A percentile compares a stretch with the other conserved stretches of the same genome.
These are phyloP conservation scores for Drosophila nasuta DNA, from an alignment of 1,140 invertebrate genomes.

Conservation along the genomic window DNA sequence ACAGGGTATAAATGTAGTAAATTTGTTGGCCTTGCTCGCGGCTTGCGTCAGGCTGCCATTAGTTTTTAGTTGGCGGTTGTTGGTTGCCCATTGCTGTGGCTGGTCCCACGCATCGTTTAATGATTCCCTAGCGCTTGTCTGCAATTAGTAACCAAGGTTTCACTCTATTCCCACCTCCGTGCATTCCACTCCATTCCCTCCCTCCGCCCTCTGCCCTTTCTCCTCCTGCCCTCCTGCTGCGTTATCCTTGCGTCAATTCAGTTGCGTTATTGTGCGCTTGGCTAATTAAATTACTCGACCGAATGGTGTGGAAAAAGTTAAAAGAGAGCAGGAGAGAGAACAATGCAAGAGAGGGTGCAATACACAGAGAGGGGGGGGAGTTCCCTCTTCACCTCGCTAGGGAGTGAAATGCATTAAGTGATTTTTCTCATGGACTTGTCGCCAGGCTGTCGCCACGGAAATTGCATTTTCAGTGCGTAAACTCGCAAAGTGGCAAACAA, in stretches of 20 bases:
- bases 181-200: background rate
- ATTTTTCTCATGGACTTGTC: slow-evolving; percentile 57
- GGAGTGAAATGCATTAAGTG: slow-evolving; percentile 58
- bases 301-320: slow-evolving; percentile 49
- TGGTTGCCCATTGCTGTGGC: slow-evolving; percentile 6
- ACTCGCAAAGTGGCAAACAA: slow-evolving; percentile 42
- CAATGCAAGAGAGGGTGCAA: slow-evolving; percentile 26
- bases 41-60: slow-evolving; percentile 37
- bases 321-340: slow-evolving; percentile 20
- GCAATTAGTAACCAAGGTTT: slow-evolving; percentile 72
- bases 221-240: background rate
- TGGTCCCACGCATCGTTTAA: slow-evolving; percentile 58
- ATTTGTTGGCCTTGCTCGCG: slow-evolving; percentile 37
- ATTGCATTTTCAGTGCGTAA: slow-evolving; percentile 61
- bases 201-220: background rate
- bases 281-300: slow-evolving; percentile 72
- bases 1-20: slow-evolving; percentile 47
- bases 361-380: background rate
- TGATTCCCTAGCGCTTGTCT: slow-evolving; percentile 43
- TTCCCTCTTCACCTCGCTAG: background rate
- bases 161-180: slow-evolving; percentile 3
- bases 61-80: slow-evolving; percentile 8
- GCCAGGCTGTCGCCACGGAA: slow-evolving; percentile 63
- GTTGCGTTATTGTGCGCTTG: slow-evolving; percentile 49
- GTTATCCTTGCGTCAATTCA: slow-evolving; percentile 67